Conservation (phyloP, 1,140 invertebrate genomes). For the Drosophila elegans region DNA sequence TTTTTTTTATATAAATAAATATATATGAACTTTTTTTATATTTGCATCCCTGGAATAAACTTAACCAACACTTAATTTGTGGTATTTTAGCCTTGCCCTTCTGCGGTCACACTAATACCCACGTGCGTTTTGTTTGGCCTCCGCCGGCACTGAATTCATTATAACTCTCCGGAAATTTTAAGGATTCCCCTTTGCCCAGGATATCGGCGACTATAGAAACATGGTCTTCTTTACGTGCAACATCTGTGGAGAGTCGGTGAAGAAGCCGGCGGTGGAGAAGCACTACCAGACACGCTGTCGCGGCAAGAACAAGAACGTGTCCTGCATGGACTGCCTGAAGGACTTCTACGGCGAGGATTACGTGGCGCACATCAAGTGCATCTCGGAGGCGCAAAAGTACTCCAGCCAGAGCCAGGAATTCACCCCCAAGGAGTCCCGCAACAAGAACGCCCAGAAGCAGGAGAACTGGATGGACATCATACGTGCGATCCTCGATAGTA, state of each 20-base stretch:
- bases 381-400: slow-evolving; percentile 96
- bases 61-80: not conserved
- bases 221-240: slow-evolving; percentile 98
- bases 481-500: slow-evolving; percentile 88
- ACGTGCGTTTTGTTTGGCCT: slow-evolving; percentile 55
- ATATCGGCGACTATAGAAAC: slow-evolving; percentile 15
- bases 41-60: not conserved
- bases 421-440: slow-evolving; percentile 89
- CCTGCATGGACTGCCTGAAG: slow-evolving; percentile 96
- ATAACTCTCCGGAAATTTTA: not conserved
- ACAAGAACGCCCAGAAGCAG: slow-evolving; percentile 96
- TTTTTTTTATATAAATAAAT: not conserved
- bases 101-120: slow-evolving; percentile 18
- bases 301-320: slow-evolving; percentile 86
- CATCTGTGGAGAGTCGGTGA: slow-evolving; percentile 94
- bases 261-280: slow-evolving; percentile 96
- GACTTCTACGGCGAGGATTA: slow-evolving; percentile 93
- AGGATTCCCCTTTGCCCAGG: not conserved
- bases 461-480: slow-evolving; percentile 94
- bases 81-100: not conserved
- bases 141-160: slow-evolving; percentile 21
- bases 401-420: slow-evolving; percentile 91
- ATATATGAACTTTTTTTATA: not conserved
- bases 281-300: slow-evolving; percentile 92
- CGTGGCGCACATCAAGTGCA: slow-evolving; percentile 94